phyloP scores from a whole-genome alignment of 2,888 invertebrate species.

The Ypsolopha scabrella region DNA sequence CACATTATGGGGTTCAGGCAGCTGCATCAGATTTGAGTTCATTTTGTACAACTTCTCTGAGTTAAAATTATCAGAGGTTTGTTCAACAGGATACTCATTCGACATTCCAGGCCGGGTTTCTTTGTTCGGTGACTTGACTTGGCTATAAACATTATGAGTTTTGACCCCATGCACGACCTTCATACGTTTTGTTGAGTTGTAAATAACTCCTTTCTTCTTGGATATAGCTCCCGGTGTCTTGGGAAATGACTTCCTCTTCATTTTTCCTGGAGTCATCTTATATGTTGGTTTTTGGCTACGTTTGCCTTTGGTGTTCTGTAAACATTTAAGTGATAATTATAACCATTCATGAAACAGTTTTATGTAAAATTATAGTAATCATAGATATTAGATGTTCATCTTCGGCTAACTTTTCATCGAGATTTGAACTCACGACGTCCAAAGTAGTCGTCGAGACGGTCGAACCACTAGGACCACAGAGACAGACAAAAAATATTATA shows the following conservation, averaged over 20 bases:
- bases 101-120: conserved; percentile 27
- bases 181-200: conserved; percentile 35
- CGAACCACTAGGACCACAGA: too few relatives aligned
- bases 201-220: conserved; percentile 44
- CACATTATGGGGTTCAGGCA: conserved; percentile 23
- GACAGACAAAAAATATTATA: too few relatives aligned
- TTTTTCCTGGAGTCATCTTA: conserved; percentile 53
- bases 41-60: conserved; percentile 53
- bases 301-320: conserved; percentile 45
- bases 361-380: too few relatives aligned
- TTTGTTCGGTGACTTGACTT: conserved; percentile 25
- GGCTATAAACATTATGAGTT: conserved; percentile 22
- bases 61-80: conserved; percentile 31
- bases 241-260: conserved; percentile 35
- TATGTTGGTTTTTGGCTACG: conserved; percentile 29
- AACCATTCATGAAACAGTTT: too few relatives aligned
- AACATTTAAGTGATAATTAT: conserved; percentile 9
- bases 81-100: conserved; percentile 21
- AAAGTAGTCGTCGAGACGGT: too few relatives aligned
- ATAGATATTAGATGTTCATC: too few relatives aligned
- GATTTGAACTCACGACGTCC: too few relatives aligned
- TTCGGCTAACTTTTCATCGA: too few relatives aligned
- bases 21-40: conserved; percentile 9
- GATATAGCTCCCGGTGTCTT: conserved; percentile 48
- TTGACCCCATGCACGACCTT: conserved; percentile 32